Base-by-base conservation (phyloP, 1,140 invertebrate genomes). In the Hermatobates lingyangjiaoensis region DNA sequence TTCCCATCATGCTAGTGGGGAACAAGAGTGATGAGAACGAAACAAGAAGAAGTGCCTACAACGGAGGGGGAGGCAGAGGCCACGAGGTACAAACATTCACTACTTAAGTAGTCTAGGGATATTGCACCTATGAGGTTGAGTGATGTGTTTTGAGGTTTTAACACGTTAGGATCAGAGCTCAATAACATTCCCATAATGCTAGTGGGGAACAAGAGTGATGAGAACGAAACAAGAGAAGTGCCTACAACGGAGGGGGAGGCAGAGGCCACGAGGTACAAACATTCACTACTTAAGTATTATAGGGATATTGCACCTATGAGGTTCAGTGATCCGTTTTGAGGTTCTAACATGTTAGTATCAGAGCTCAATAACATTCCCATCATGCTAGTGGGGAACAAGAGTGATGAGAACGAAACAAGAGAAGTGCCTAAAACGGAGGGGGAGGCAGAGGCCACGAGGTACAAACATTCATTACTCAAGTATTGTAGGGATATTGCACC, bases 1-100 rank as follows among this genome's bases (percentile, higher is more conserved):
- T 94, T 65, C 92, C 92, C 3, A 82, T 95, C 38, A 94, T 96
- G 86, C 66, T 96, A 60, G 91, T 84, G 55, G 71, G 89, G 47
- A 96, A 96, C 69, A 96, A 93, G 68, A 94, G 88, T 68, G 94
- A 98, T 67, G 92, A 97, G 68, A 79, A 80, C 1, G 81, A 88
- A 59, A 76, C 83, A 39, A 70, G 91, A 52, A n/a, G 91, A 95
- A 66, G 88, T 95, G 23, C 66, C 69, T 52, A 66, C 71, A 51
- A 74, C 77, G 26, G 83, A 89, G 60, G 92, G 91, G 0, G 82
- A 88, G 62, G 81, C 81, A 2, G 81, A 95, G 58, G 88, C 92
- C 2, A 78, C 81, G 50, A 73, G 76, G 40, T 42, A 42, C n/a
- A n/a, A n/a, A n/a, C n/a, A n/a, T n/a, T n/a, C n/a, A n/a, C n/a